Conservation (phyloP, 2,888 invertebrate species). For the Dasysyrphus tricinctus region DNA sequence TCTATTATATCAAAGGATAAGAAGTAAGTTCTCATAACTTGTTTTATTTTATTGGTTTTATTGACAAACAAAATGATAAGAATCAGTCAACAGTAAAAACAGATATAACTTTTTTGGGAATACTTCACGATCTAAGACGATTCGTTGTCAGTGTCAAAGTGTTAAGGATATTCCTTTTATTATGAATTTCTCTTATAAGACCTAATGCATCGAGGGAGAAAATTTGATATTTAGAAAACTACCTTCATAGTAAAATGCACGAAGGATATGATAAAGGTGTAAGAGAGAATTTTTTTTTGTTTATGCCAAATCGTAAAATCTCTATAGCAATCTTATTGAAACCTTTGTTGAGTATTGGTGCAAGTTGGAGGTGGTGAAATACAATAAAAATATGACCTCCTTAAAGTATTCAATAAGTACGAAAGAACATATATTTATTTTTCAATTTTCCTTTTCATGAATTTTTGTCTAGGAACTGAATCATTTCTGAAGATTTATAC, state of each 20-base stretch:
- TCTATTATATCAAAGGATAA: not conserved
- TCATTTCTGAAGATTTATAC: too few species aligned
- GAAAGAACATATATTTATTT: not conserved
- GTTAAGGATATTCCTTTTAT: slow-evolving; percentile 4
- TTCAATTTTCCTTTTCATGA: too few species aligned
- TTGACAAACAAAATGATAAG: slow-evolving; percentile 13
- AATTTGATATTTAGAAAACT: slow-evolving; percentile 51
- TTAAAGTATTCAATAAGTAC: not conserved
- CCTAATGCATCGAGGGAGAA: slow-evolving; percentile 43
- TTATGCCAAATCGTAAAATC: slow-evolving; percentile 16
- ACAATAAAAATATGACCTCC: not conserved
- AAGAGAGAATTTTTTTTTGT: slow-evolving; percentile 4
- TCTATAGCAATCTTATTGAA: not conserved
- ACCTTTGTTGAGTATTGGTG: not conserved
- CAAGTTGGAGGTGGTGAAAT: not conserved
- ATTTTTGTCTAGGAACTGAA: too few species aligned
- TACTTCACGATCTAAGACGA: not conserved
- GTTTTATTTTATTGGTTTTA: not conserved
- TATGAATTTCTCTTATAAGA: not conserved
- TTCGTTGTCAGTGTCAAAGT: not conserved
- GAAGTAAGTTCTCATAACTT: not conserved
- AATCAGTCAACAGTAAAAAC: slow-evolving; percentile 31
- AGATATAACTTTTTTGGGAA: not conserved
- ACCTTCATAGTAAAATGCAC: slow-evolving; percentile 15
- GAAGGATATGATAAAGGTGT: not conserved